phyloP scores from a whole-genome alignment of 2,888 invertebrate species.

The Polymixis flavicincta region DNA sequence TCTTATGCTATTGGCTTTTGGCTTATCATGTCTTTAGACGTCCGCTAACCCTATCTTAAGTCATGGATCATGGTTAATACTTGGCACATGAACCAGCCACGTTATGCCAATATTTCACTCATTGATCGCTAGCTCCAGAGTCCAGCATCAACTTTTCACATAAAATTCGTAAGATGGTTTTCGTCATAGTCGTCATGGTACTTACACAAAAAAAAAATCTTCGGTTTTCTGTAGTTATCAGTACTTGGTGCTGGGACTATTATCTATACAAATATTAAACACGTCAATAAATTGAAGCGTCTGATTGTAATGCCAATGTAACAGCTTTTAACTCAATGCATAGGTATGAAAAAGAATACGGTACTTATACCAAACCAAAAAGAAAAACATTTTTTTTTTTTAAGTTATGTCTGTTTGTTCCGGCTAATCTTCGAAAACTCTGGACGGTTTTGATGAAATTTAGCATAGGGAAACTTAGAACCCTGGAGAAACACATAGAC shows the following conservation, averaged over 20 bases:
- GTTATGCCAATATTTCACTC: slow-evolving; percentile 33
- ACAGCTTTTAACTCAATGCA: too few species aligned
- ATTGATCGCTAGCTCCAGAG: slow-evolving; percentile 14
- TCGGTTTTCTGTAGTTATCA: slow-evolving; percentile 3
- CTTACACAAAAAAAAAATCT: background rate
- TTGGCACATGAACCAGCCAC: slow-evolving; percentile 43
- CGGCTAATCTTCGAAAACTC: too few species aligned
- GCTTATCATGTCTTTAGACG: slow-evolving; percentile 6
- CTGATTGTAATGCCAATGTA: too few species aligned
- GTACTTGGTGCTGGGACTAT: background rate
- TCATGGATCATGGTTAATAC: slow-evolving; percentile 40
- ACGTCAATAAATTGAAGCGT: too few species aligned
- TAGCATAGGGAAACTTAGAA: too few species aligned
- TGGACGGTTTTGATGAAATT: too few species aligned
- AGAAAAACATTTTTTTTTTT: too few species aligned
- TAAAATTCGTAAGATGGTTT: slow-evolving; percentile 22
- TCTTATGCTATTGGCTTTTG: background rate
- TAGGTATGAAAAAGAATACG: too few species aligned
- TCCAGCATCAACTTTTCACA: slow-evolving; percentile 15
- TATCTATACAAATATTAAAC: too few species aligned
- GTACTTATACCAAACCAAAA: too few species aligned
- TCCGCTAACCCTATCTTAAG: slow-evolving; percentile 38
- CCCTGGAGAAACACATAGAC: too few species aligned
- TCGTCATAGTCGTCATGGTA: background rate
- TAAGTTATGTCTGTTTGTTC: too few species aligned